These are phyloP conservation scores for Micronycteris hirsuta DNA, from an alignment of 2,113 vertebrate species.

Conservation along the genomic window DNA sequence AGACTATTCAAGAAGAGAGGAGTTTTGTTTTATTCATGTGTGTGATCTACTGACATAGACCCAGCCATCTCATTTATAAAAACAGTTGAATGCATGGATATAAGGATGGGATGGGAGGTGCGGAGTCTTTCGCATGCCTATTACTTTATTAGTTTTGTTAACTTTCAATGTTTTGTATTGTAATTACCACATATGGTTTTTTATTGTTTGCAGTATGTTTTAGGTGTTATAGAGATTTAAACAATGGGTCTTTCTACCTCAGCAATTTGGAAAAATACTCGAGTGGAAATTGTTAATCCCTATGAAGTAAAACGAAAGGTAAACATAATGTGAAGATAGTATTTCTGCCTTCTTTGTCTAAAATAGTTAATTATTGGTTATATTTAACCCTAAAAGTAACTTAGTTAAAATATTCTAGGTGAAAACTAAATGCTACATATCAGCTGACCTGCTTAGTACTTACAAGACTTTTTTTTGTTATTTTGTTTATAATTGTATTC, in stretches of 20 bases:
- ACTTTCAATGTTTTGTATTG: not conserved
- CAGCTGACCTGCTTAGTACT: not conserved
- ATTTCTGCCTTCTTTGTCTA: slow-evolving; percentile 50
- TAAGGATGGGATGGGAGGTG: not conserved
- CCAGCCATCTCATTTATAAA: slow-evolving; percentile 9
- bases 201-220: slow-evolving; percentile 40
- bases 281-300: slow-evolving; percentile 47
- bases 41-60: not conserved
- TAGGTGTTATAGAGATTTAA: slow-evolving; percentile 56
- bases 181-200: slow-evolving; percentile 47
- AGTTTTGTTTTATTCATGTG: slow-evolving; percentile 29
- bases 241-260: slow-evolving; percentile 47
- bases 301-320: slow-evolving; percentile 54
- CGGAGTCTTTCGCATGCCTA: not conserved
- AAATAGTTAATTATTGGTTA: slow-evolving; percentile 44
- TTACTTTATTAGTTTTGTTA: slow-evolving; percentile 26
- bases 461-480: not conserved
- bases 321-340: slow-evolving; percentile 53
- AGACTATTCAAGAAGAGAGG: not conserved
- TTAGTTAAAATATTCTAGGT: slow-evolving; percentile 36
- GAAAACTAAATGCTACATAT: slow-evolving; percentile 31
- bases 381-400: not conserved
- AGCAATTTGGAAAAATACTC: slow-evolving; percentile 63
- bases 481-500: slow-evolving; percentile 16
- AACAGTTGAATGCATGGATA: slow-evolving; percentile 3